Evolutionary conservation across 2,797 vertebrate species (phyloP).

Genomic region (Pipistrellus nathusii): DNA sequence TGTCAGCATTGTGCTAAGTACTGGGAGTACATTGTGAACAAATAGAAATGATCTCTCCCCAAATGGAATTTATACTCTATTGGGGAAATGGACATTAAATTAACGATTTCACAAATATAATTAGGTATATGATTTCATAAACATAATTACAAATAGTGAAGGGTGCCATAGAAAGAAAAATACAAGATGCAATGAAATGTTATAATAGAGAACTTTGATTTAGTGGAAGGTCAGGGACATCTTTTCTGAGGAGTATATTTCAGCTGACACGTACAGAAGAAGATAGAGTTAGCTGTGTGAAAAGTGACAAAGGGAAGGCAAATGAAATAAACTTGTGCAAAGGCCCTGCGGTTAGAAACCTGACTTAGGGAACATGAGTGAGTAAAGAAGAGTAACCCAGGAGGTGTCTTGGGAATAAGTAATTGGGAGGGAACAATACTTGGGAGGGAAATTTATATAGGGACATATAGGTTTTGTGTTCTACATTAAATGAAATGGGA

Average conservation of each 20-base stretch:
- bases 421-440: neutral
- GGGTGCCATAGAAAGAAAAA: neutral
- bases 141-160: neutral
- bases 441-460: neutral
- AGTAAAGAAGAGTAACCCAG: neutral
- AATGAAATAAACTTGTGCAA: neutral
- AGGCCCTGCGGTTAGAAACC: slow-evolving; percentile 11
- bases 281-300: neutral
- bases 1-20: neutral
- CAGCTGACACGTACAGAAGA: neutral
- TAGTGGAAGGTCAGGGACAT: neutral
- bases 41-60: neutral
- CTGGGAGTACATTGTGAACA: neutral
- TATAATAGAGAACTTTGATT: neutral
- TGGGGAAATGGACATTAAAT: neutral
- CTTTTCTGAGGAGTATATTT: neutral
- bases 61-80: neutral
- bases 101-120: neutral
- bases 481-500: neutral
- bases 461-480: neutral
- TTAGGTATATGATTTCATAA: neutral
- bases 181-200: neutral
- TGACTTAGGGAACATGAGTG: neutral
- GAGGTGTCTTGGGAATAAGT: neutral
- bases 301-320: neutral